Conservation (phyloP, 2,113 vertebrate species). For the Larimichthys crocea region DNA sequence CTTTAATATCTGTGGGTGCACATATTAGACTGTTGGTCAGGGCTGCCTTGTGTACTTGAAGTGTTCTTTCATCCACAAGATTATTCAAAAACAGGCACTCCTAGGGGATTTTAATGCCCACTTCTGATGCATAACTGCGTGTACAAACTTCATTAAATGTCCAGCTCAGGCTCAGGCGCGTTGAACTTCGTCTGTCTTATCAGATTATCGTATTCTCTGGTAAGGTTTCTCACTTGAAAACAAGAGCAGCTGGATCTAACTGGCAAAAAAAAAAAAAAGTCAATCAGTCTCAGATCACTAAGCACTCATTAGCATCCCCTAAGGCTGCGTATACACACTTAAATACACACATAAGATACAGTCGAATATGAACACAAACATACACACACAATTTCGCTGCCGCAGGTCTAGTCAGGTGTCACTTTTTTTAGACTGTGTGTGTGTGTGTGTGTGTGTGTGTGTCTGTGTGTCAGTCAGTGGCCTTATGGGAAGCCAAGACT, state of each 20-base stretch:
- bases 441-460: background rate
- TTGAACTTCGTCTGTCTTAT: background rate
- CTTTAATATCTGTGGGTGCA: background rate
- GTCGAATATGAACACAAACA: background rate
- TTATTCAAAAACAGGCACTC: background rate
- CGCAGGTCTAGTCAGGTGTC: background rate
- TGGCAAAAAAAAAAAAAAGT: slow-evolving; percentile 8
- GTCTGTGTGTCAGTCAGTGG: background rate
- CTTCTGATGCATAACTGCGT: background rate
- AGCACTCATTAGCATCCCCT: slow-evolving; percentile 18
- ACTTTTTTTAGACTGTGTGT: background rate
- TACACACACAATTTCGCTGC: background rate
- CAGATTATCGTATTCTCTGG: background rate
- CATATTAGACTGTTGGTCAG: background rate
- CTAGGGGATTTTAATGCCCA: background rate
- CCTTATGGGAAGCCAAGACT: background rate
- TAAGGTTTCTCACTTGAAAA: background rate
- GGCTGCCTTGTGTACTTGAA: too few relatives aligned
- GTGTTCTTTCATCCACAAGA: background rate
- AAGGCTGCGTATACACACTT: background rate
- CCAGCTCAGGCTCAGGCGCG: background rate
- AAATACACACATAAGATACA: background rate
- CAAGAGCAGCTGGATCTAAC: slow-evolving; percentile 20
- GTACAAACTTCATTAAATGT: background rate
- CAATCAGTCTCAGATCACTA: slow-evolving; percentile 15